These are phyloP conservation scores for Agrochola circellaris DNA, from an alignment of 2,888 invertebrate genomes.

Conservation along the genomic window DNA sequence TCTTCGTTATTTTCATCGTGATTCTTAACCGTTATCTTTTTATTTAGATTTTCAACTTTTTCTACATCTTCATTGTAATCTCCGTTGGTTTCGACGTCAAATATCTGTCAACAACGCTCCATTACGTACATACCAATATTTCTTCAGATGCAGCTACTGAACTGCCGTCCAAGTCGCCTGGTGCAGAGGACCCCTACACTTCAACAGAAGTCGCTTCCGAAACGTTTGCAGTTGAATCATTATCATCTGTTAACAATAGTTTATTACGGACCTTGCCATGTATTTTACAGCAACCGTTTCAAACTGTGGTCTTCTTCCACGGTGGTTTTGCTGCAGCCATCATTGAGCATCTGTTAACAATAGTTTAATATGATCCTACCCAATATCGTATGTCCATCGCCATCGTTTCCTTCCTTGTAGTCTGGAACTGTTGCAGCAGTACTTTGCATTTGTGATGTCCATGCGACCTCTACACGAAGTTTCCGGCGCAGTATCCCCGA, in stretches of 20 bases:
- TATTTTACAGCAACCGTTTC: background rate
- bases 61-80: background rate
- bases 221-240: conserved; percentile 2
- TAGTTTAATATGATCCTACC: conserved; percentile 28
- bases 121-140: conserved; percentile 33
- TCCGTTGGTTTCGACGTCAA: background rate
- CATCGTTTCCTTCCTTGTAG: background rate
- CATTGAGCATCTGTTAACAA: conserved; percentile 44
- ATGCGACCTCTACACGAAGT: background rate
- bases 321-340: background rate
- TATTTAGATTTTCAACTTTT: background rate
- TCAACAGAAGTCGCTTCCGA: background rate
- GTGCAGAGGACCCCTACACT: background rate
- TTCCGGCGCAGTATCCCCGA: background rate
- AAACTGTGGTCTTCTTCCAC: background rate
- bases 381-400: background rate
- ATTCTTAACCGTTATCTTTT: background rate
- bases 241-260: conserved; percentile 47
- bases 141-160: background rate
- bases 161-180: conserved; percentile 4
- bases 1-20: background rate
- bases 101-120: conserved; percentile 48
- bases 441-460: background rate
- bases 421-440: conserved; percentile 4
- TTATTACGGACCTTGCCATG: conserved; percentile 10